Evolutionary conservation across 2,797 vertebrate genomes (phyloP), one percentile per base, ranked within the genome.

Genomic region (Myotis daubentonii): DNA sequence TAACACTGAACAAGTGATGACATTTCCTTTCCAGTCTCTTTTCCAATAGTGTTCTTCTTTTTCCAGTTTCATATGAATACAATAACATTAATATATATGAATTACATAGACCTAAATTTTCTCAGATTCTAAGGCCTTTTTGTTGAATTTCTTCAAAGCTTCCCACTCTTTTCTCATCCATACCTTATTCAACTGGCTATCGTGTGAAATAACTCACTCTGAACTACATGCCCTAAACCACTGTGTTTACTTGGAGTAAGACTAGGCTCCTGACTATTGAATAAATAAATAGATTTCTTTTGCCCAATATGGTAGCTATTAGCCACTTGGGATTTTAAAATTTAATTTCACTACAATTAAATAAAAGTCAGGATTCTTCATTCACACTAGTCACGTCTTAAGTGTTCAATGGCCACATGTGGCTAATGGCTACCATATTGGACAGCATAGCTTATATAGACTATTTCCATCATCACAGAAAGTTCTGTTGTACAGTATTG

Each of bases 111-210:
- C 33, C n/a, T 95, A 16, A 78, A 1, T 76, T 87, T 95, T 87
- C 55, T 92, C 15, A 60, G 17, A 70, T 94, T 66, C 41, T 81
- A 92, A 74, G 36, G 28, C 17, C 33, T 82, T 82, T 82, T 94
- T 74, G 25, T 87, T 20, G 16, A 62, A 76, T 72, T 66, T 82
- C 41, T 85, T 82, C 41, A 86, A 87, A 87, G 68, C 5, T 68
- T 20, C 3, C 25, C 22, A 41, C 16, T 79, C 9, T 38, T 82
- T 91, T 44, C 51, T 75, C 38, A n/a, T 6, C 33, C 10, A 13
- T 62, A 30, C 28, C 16, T 94, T 55, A n/a, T 91, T 93, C 33
- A 49, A 15, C 10, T 72, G 36, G 33, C 28, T 49, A 41, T 47
- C 66, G 1, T 86, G 10, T 78, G 57, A 92, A 53, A 81, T 36